Conservation (phyloP, 2,888 invertebrate genomes). For the Andrena flavipes region DNA sequence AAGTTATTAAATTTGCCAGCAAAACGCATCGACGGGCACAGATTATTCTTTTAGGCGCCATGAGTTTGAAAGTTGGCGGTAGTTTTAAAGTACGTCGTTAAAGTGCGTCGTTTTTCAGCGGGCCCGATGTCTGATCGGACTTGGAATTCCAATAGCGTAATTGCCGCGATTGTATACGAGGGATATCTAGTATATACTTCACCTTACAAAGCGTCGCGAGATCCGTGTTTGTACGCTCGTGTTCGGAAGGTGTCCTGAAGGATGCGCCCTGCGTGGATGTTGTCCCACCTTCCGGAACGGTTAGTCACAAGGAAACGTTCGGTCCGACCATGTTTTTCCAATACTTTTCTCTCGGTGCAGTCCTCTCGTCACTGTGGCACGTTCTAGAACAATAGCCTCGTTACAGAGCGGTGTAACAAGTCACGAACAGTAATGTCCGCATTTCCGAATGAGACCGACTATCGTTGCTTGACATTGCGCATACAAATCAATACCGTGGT, state of each 20-base stretch:
- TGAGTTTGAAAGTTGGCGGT: constrained; percentile 32
- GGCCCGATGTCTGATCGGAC: neutral
- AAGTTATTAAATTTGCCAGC: no score
- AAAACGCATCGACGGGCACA: no score
- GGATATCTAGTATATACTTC: constrained; percentile 4
- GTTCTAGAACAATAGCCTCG: constrained; percentile 4
- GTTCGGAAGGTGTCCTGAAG: constrained; percentile 76
- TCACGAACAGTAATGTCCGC: constrained; percentile 44
- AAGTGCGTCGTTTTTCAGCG: no score
- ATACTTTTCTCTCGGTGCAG: constrained; percentile 22
- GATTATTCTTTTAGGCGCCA: constrained; percentile 4
- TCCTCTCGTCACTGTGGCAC: constrained; percentile 20
- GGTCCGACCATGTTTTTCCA: constrained; percentile 73
- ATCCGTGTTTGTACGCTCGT: constrained; percentile 82
- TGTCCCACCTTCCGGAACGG: constrained; percentile 75
- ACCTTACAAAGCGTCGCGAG: constrained; percentile 84
- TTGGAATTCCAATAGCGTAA: no score
- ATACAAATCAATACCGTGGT: constrained; percentile 82
- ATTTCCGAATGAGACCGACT: constrained; percentile 56
- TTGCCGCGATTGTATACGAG: neutral
- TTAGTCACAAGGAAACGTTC: constrained; percentile 79
- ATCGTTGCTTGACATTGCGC: constrained; percentile 76
- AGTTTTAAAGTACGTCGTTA: no score
- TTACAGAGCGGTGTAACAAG: constrained; percentile 2
- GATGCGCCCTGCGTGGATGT: constrained; percentile 65